Conservation (phyloP, 2,888 invertebrate genomes). For the Matsumyia berberina region DNA sequence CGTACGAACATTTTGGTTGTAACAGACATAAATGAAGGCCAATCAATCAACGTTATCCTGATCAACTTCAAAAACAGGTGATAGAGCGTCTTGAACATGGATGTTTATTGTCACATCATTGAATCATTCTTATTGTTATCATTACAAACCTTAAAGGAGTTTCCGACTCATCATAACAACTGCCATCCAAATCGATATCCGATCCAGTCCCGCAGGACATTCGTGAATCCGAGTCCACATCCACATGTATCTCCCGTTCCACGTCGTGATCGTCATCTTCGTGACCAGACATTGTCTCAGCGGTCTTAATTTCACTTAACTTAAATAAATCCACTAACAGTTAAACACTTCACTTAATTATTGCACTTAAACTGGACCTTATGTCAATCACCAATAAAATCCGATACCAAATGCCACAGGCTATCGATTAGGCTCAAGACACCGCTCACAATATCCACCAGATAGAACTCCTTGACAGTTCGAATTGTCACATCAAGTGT, state of each 20-base stretch:
- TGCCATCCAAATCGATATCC: constrained; percentile 84
- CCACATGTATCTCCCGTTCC: constrained; percentile 84
- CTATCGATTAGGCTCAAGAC: constrained; percentile 50
- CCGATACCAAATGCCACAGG: constrained; percentile 56
- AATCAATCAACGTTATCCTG: too few relatives aligned
- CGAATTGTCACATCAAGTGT: constrained; percentile 71
- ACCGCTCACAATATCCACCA: constrained; percentile 65
- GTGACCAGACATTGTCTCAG: constrained; percentile 82
- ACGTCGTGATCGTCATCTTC: constrained; percentile 83
- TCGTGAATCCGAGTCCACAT: constrained; percentile 84
- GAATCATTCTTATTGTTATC: too few relatives aligned
- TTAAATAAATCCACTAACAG: constrained; percentile 3
- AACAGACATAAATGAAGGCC: too few relatives aligned
- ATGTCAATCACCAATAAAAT: constrained; percentile 59
- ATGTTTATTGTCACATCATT: too few relatives aligned
- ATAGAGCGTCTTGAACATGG: too few relatives aligned
- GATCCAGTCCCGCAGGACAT: constrained; percentile 84
- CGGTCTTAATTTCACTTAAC: constrained; percentile 15
- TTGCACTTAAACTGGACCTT: not conserved
- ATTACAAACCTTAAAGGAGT: constrained; percentile 82
- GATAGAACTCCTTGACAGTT: constrained; percentile 68
- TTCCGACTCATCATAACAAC: constrained; percentile 84
- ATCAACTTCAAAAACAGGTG: too few relatives aligned
- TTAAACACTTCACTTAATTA: not conserved
- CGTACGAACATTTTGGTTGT: too few relatives aligned